Evolutionary conservation across 2,113 vertebrate genomes (phyloP).

Genomic region (Patagioenas fasciata): DNA sequence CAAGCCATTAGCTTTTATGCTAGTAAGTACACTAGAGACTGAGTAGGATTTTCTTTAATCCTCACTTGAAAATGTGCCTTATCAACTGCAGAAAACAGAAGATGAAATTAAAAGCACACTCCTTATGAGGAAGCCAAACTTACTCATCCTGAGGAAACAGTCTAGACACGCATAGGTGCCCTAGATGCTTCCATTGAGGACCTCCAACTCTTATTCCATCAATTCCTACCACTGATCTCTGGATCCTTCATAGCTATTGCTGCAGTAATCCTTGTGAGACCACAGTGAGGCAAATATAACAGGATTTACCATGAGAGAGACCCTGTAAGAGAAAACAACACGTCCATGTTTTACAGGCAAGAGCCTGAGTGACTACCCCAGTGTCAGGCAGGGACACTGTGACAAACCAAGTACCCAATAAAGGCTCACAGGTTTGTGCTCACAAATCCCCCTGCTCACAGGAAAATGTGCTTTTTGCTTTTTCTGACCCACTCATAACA

Average conservation of each 20-base stretch:
- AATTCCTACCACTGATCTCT: background rate
- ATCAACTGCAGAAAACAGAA: background rate
- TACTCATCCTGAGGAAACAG: background rate
- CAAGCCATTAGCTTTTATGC: background rate
- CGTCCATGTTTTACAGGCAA: background rate
- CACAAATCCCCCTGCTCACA: background rate
- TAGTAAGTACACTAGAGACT: background rate
- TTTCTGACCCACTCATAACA: background rate
- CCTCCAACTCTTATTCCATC: background rate
- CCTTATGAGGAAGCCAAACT: background rate
- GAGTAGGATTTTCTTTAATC: background rate
- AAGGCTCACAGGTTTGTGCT: background rate
- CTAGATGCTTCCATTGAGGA: background rate
- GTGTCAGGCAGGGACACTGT: background rate
- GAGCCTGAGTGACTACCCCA: background rate
- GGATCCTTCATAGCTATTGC: background rate
- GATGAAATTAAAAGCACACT: background rate
- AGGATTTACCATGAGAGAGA: background rate
- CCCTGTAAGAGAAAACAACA: background rate
- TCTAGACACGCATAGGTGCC: fast-evolving
- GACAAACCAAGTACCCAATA: background rate
- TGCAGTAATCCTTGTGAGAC: background rate
- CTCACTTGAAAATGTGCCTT: background rate
- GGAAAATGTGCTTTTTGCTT: background rate
- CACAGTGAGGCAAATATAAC: background rate